Percentiles rank a stretch among this genome's conserved stretches.
Evolutionary conservation across 2,888 invertebrate genomes (phyloP).

Genomic region (Coenonympha arcania): DNA sequence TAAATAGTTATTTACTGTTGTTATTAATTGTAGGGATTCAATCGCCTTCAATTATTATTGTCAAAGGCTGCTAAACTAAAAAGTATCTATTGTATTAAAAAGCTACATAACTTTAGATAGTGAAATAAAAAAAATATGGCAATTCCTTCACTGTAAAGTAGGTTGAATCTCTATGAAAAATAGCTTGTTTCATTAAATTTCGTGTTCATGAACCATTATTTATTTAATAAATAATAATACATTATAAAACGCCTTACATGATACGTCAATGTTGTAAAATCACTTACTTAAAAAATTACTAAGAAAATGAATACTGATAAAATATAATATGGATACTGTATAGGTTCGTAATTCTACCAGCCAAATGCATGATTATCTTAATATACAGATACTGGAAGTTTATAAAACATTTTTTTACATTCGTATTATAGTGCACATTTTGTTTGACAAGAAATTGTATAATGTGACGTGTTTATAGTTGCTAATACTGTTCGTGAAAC

Average conservation of each 20-base stretch:
- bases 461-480: too few species aligned
- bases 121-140: too few species aligned
- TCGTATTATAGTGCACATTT: too few species aligned
- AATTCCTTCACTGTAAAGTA: not conserved
- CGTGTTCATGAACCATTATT: slow-evolving; percentile 11
- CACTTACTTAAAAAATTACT: not conserved
- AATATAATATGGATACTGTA: too few species aligned
- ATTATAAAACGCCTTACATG: not conserved
- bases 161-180: slow-evolving; percentile 25
- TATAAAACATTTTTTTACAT: too few species aligned
- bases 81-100: not conserved
- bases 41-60: slow-evolving; percentile 3
- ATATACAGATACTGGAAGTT: too few species aligned
- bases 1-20: slow-evolving; percentile 30
- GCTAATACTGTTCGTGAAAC: slow-evolving; percentile 28
- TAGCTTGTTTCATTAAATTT: slow-evolving; percentile 14
- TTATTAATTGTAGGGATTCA: slow-evolving; percentile 36
- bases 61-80: slow-evolving; percentile 1
- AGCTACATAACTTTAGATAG: not conserved
- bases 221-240: not conserved
- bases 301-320: too few species aligned
- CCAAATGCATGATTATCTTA: too few species aligned
- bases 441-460: too few species aligned
- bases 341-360: too few species aligned
- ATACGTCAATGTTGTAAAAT: not conserved